Evolutionary conservation across 53 echinoderm and acorn worm species (phyloP), one percentile per base, ranked within the genome.

Genomic region (Echinometra lucunter): DNA sequence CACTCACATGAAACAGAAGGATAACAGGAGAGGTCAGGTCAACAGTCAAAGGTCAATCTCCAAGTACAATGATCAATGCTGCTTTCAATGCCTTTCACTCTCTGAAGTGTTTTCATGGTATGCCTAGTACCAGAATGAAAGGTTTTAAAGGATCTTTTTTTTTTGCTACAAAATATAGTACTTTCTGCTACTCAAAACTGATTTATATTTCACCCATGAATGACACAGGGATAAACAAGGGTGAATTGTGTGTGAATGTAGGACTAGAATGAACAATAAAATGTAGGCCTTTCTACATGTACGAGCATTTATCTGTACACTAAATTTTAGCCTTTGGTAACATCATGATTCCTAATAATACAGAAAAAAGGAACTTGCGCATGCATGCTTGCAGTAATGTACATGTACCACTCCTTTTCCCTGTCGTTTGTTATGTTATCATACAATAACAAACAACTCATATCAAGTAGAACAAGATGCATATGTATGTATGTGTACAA

Each of bases 21-120:
- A 56, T 88, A 88, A 88, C 56, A 56, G 53, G 49, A 53, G 49
- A 44, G 88, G 28, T 49, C 55, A 78, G 78, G 42, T 72, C 35
- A 72, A 21, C 19, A 15, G 83, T 88, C 88, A 55, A n/a, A 88
- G 49, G 88, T 56, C 88, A 88, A 56, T 32, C 56, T 49, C 13
- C 28, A 56, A 88, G 88, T 28, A 88, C 88, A 55, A 53, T n/a
- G 44, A 27, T 17, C 27, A 45, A 47, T 55, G 53, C 88, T 42
- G 42, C 15, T 72, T 6, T 4, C 6, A 78, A 78, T 42, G 42
- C 72, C 28, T 72, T 72, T 34, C 35, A 72, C 11, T 34, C 72
- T 72, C 38, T 40, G 40, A 19, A 40, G 38, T 78, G 78, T 42
- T 78, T 78, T 78, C 32, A 78, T 5, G 30, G 69, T 69, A 69